Evolutionary conservation across 2,797 vertebrate genomes (phyloP).

Genomic region (Lophius americanus): DNA sequence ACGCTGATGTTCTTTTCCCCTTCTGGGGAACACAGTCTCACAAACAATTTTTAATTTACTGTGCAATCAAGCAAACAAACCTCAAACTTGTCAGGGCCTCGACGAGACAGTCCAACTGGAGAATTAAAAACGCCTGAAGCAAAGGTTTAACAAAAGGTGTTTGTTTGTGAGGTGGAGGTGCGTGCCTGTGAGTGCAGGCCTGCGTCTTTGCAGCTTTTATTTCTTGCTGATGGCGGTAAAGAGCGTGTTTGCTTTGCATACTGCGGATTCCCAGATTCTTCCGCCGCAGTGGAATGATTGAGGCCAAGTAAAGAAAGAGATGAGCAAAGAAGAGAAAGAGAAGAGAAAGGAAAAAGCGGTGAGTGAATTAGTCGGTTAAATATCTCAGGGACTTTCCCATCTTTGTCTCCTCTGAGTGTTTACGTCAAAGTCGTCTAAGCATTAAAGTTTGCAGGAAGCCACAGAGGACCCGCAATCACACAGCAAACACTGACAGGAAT

Average conservation of each 20-base stretch:
- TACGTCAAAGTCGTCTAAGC: constrained; percentile 63
- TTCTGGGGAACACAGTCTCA: constrained; percentile 36
- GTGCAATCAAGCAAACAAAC: constrained; percentile 49
- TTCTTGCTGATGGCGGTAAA: constrained; percentile 79
- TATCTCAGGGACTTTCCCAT: constrained; percentile 72
- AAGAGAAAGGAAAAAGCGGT: constrained; percentile 39
- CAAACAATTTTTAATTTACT: constrained; percentile 67
- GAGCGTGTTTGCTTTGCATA: constrained; percentile 82
- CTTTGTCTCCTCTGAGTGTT: constrained; percentile 59
- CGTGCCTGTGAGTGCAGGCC: constrained; percentile 12
- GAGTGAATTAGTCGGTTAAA: constrained; percentile 74
- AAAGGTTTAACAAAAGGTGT: constrained; percentile 48
- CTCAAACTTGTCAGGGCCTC: constrained; percentile 83
- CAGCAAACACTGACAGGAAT: constrained; percentile 67
- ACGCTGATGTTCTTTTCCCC: constrained; percentile 5
- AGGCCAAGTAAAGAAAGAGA: constrained; percentile 48
- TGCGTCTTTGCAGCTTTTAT: constrained; percentile 26
- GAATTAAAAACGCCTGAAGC: constrained; percentile 56
- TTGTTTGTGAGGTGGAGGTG: constrained; percentile 44
- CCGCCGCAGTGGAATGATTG: constrained; percentile 61
- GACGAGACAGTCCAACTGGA: constrained; percentile 62
- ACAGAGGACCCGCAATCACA: constrained; percentile 60
- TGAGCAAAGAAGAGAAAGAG: no score
- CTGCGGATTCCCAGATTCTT: constrained; percentile 75
- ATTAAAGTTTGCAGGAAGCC: constrained; percentile 66